Evolutionary conservation across 2,797 vertebrate species (phyloP).

Genomic region (Gallinago nigripennis): DNA sequence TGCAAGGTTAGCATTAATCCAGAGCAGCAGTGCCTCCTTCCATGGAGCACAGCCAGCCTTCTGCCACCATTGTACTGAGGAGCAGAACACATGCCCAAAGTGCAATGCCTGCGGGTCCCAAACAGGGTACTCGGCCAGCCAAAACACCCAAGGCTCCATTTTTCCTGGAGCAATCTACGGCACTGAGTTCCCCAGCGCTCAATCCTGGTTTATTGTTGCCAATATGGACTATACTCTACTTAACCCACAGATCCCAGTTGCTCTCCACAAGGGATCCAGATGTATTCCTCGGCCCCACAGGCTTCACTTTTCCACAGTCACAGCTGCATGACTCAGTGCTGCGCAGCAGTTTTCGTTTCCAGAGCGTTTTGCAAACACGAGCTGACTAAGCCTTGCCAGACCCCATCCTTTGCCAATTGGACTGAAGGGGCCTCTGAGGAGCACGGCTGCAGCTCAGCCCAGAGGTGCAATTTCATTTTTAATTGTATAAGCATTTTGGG

Average conservation of each 20-base stretch:
- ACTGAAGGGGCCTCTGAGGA: constrained; percentile 45
- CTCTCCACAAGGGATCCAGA: neutral
- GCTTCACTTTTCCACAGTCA: neutral
- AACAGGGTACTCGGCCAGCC: neutral
- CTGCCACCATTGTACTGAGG: neutral
- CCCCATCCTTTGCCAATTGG: constrained; percentile 16
- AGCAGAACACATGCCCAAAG: neutral
- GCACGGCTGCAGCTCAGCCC: neutral
- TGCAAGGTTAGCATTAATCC: neutral
- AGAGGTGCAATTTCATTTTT: constrained; percentile 45
- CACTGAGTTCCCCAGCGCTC: neutral
- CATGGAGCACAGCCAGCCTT: neutral
- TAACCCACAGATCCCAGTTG: neutral
- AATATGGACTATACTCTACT: neutral
- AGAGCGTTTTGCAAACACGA: neutral
- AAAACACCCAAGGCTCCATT: neutral
- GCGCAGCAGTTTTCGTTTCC: constrained; percentile 14
- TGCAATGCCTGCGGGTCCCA: neutral
- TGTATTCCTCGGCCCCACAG: neutral
- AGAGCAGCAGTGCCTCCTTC: neutral
- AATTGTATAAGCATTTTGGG: neutral
- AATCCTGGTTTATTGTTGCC: neutral
- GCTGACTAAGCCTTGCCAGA: constrained; percentile 44
- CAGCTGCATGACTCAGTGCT: constrained; percentile 44
- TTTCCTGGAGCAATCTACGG: neutral